A percentile compares a stretch with the other conserved stretches of the same genome.
These are phyloP conservation scores for Dermatemys mawii DNA, from an alignment of 2,113 vertebrate species.

Conservation along the genomic window DNA sequence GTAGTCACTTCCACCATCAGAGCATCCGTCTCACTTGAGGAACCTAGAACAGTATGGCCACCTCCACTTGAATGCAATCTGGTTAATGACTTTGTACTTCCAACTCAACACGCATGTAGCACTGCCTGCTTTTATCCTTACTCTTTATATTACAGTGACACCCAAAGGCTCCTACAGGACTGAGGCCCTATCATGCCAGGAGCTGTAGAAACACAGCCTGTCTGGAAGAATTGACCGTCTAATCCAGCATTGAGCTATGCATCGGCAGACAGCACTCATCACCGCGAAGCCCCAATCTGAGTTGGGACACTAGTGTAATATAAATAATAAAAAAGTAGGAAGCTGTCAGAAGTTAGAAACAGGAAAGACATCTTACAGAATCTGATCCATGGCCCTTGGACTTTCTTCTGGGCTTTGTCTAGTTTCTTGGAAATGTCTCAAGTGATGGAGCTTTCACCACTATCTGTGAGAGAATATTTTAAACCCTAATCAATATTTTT, in stretches of 20 bases:
- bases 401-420: constrained; percentile 57
- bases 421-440: constrained; percentile 54
- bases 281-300: accelerated
- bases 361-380: constrained; percentile 55
- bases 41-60: background rate
- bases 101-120: background rate
- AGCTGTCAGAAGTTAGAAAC: constrained; percentile 58
- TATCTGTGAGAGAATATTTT: constrained; percentile 45
- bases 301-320: background rate
- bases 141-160: background rate
- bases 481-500: constrained; percentile 32
- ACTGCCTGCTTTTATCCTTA: background rate
- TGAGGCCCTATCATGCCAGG: accelerated
- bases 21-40: background rate
- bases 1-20: background rate
- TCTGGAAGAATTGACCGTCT: background rate
- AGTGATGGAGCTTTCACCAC: constrained; percentile 30
- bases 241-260: background rate
- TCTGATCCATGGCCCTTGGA: constrained; percentile 47
- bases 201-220: background rate
- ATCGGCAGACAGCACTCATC: background rate
- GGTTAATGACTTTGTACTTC: background rate
- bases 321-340: constrained; percentile 44
- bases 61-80: background rate
- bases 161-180: background rate